A percentile compares a stretch with the other conserved stretches of the same genome.
Evolutionary conservation across 2,797 vertebrate species (phyloP).

Genomic region (Cossypha dichroa): DNA sequence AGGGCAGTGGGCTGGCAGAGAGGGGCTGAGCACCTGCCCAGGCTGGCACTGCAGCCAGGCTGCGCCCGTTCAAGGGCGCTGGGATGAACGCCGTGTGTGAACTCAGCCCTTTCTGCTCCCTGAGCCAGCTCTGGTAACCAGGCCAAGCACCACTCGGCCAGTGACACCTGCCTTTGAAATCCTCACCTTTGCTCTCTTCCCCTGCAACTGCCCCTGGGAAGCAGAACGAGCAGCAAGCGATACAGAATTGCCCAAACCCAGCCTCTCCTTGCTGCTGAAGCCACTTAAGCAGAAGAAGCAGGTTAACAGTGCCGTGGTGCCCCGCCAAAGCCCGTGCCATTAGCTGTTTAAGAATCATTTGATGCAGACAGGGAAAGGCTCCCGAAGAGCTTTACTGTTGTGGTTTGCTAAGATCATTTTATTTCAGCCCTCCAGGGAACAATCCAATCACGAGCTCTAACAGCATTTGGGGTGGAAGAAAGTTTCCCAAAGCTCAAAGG

Average conservation of each 20-base stretch:
- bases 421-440: constrained; percentile 69
- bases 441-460: constrained; percentile 58
- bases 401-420: constrained; percentile 64
- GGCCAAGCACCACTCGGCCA: not conserved
- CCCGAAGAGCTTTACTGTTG: constrained; percentile 53
- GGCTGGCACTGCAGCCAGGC: not conserved
- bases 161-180: not conserved
- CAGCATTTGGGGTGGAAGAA: constrained; percentile 50
- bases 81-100: not conserved
- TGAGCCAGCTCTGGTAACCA: not conserved
- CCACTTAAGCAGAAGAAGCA: constrained; percentile 45
- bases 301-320: constrained; percentile 30
- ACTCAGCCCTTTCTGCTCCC: not conserved
- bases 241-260: not conserved
- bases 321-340: constrained; percentile 55
- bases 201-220: not conserved
- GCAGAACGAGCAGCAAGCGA: not conserved
- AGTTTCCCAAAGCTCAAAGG: constrained; percentile 31
- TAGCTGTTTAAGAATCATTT: constrained; percentile 61
- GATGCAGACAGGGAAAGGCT: constrained; percentile 61
- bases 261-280: not conserved
- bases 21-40: not conserved
- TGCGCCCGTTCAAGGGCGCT: not conserved
- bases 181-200: not conserved
- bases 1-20: not conserved